These are phyloP conservation scores for Morpho achilles DNA, from an alignment of 2,888 invertebrate genomes.

Conservation along the genomic window DNA sequence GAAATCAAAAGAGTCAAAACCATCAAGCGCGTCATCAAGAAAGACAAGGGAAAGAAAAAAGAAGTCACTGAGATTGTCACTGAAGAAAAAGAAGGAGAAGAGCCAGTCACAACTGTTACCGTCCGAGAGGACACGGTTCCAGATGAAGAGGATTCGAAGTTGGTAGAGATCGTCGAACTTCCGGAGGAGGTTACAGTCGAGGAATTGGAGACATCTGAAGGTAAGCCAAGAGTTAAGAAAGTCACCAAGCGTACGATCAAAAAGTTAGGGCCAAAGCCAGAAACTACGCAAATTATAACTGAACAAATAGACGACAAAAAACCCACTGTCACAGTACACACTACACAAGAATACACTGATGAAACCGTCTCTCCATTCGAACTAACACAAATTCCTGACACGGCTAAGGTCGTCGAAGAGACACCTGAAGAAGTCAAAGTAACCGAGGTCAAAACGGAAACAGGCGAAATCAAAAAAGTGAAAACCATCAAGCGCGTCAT, in stretches of 20 bases:
- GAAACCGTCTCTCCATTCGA: constrained; percentile 1
- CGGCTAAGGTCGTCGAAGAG: too few relatives aligned
- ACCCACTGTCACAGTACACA: constrained; percentile 5
- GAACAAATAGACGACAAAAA: constrained; percentile 3
- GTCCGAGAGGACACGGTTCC: constrained; percentile 34
- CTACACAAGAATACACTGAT: constrained; percentile 4
- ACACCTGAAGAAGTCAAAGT: too few relatives aligned
- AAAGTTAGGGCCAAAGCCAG: neutral
- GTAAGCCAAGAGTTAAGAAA: constrained; percentile 24
- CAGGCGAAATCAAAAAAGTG: constrained; percentile 25
- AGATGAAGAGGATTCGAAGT: constrained; percentile 33
- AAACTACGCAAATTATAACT: constrained; percentile 3
- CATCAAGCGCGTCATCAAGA: constrained; percentile 36
- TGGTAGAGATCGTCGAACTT: constrained; percentile 35
- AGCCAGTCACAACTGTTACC: constrained; percentile 33
- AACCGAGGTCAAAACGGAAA: too few relatives aligned
- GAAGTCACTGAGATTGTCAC: constrained; percentile 36
- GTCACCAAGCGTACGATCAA: constrained; percentile 25
- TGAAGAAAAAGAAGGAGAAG: constrained; percentile 30
- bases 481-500: constrained; percentile 35
- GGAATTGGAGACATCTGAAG: constrained; percentile 23
- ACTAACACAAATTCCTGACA: too few relatives aligned
- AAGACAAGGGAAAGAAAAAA: constrained; percentile 27
- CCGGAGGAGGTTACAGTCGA: constrained; percentile 33
- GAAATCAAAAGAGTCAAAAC: constrained; percentile 28